Base-by-base conservation (phyloP, 2,113 vertebrate genomes). In the Formicarius rufipectus region DNA sequence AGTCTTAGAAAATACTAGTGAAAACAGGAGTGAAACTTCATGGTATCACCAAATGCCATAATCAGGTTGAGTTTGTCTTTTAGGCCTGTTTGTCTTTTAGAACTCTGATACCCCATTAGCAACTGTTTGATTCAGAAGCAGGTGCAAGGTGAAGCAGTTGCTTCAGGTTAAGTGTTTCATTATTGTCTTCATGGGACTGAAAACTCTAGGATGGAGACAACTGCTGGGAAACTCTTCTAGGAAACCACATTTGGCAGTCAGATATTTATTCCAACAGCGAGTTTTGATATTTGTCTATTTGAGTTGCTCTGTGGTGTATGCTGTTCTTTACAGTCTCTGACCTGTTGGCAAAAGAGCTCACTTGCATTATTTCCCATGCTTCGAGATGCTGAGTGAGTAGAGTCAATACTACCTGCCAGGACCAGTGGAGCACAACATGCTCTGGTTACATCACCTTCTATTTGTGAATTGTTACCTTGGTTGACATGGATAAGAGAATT, bases 401-500 rank as follows among this genome's bases (percentile, higher is more conserved):
- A 91, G 73, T 87, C 79, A 71, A 37, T 78, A 15, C 24, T 83
- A 94, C 85, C 84, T 96, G 94, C 91, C 94, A 83, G 95, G 63
- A 90, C 33, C 62, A 75, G 87, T 83, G 81, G 82, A 85, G 87
- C 93, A 87, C 84, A 95, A 59, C 71, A 60, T 96, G 88, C 86
- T 96, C 47, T 22, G 75, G 63, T 96, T 94, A 84, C 76, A 88
- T 94, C 92, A 95, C 44, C 83, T 94, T 86, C 93, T 96, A 86
- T 94, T 95, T 97, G 79, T 92, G 92, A 92, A 86, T 88, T 94
- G 60, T 96, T 96, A 81, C 88, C 88, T 94, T 90, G 88, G 67
- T 60, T 96, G 96, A 89, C 90, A 84, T 75, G 52, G 73, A 31
- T 50, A 68, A 82, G 60, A 91, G 72, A 93, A 88, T 35, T 28